Evolutionary conservation across 2,888 invertebrate species (phyloP).

Genomic region (Antheraea assamensis): DNA sequence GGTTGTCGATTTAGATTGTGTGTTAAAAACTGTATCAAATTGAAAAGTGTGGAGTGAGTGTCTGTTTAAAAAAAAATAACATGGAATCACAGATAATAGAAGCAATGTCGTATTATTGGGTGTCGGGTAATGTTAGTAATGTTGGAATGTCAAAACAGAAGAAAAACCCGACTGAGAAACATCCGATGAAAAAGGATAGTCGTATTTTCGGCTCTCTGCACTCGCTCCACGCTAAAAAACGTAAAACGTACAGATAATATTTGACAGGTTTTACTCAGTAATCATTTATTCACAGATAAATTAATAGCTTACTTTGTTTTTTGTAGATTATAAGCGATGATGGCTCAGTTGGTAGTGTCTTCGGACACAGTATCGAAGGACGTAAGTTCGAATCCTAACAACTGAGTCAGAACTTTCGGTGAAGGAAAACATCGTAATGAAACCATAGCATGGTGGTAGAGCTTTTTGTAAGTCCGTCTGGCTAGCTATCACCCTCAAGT

Average conservation of each 20-base stretch:
- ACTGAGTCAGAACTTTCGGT: too few relatives aligned
- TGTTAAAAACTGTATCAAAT: neutral
- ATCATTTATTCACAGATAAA: neutral
- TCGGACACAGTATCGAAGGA: too few relatives aligned
- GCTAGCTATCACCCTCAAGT: too few relatives aligned
- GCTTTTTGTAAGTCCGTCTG: too few relatives aligned
- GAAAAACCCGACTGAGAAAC: conserved; percentile 58
- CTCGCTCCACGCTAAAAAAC: conserved; percentile 46
- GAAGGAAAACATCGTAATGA: too few relatives aligned
- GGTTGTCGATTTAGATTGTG: neutral
- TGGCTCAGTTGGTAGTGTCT: too few relatives aligned
- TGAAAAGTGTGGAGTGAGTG: neutral
- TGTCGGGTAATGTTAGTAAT: conserved; percentile 17
- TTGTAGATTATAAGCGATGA: too few relatives aligned
- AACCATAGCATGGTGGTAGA: too few relatives aligned
- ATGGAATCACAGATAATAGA: conserved; percentile 45
- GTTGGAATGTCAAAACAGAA: conserved; percentile 24
- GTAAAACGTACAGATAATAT: conserved; percentile 48
- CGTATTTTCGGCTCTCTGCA: conserved; percentile 57
- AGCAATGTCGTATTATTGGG: conserved; percentile 29
- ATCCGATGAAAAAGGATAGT: conserved; percentile 47
- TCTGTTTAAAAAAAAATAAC: neutral
- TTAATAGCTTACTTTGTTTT: neutral
- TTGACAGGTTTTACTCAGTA: neutral
- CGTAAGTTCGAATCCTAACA: too few relatives aligned